Percentiles rank a stretch among this genome's conserved stretches.
Evolutionary conservation across 2,888 invertebrate genomes (phyloP).

Genomic region (Rhimphoctona megacephalus): DNA sequence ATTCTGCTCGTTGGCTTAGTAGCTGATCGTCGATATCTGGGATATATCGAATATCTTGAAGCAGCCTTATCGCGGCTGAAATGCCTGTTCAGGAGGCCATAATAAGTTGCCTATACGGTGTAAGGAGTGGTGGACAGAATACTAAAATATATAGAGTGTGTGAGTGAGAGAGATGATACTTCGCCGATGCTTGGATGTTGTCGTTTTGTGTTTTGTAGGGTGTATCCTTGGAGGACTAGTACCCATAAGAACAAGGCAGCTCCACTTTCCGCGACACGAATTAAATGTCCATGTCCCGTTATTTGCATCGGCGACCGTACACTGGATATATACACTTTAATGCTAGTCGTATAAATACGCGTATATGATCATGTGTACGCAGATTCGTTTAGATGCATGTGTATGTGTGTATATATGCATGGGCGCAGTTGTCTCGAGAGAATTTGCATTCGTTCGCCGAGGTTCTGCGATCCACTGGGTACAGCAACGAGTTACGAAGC

Average conservation of each 20-base stretch:
- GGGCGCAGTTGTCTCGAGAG: conserved; percentile 60
- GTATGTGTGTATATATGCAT: conserved; percentile 13
- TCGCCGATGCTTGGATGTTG: conserved; percentile 23
- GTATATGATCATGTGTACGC: conserved; percentile 10
- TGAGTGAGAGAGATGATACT: conserved; percentile 39
- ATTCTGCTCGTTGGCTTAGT: conserved; percentile 59
- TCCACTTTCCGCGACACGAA: conserved; percentile 69
- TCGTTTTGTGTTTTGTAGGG: conserved; percentile 29
- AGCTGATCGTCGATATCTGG: conserved; percentile 66
- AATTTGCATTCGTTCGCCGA: conserved; percentile 65
- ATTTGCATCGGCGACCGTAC: conserved; percentile 67
- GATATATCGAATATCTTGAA: conserved; percentile 66
- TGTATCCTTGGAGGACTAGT: conserved; percentile 53
- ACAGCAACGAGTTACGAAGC: conserved; percentile 66
- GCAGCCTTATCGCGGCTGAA: conserved; percentile 63
- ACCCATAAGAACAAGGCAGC: conserved; percentile 66
- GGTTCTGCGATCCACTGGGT: conserved; percentile 51
- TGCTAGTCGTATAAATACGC: conserved; percentile 36
- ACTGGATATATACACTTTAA: conserved; percentile 34
- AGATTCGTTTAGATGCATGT: neutral
- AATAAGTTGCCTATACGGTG: conserved; percentile 39
- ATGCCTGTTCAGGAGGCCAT: conserved; percentile 54
- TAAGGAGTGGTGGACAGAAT: conserved; percentile 36
- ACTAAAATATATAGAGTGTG: conserved; percentile 1
- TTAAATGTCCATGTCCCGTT: conserved; percentile 70